Evolutionary conservation across 37 sponge, comb jelly and placozoan genomes (phyloP).

Genomic region (Agelas oroides): DNA sequence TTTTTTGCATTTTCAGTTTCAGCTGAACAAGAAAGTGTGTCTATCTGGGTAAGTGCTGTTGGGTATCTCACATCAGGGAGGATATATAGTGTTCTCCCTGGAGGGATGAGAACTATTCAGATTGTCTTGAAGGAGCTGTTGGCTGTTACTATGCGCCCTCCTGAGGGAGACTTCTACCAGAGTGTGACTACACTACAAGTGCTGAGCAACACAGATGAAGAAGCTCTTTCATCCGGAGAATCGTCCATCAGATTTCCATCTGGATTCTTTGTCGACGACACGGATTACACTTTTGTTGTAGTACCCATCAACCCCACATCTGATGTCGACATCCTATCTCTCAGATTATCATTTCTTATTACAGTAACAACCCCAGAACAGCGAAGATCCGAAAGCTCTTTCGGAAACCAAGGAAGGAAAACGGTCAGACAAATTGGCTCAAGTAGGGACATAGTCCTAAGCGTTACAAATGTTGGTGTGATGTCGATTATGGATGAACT

Average conservation of each 20-base stretch:
- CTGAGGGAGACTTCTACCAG: background rate
- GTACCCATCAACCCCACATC: too few relatives aligned
- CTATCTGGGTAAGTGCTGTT: background rate
- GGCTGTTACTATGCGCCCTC: background rate
- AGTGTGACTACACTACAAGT: background rate
- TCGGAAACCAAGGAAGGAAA: too few relatives aligned
- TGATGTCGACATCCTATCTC: too few relatives aligned
- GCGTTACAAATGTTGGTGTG: background rate
- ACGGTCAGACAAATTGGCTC: too few relatives aligned
- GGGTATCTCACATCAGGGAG: background rate
- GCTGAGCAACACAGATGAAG: too few relatives aligned
- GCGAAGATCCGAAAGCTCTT: too few relatives aligned
- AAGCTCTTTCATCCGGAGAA: background rate
- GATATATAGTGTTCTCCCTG: slow-evolving; percentile 4
- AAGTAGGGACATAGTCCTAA: background rate
- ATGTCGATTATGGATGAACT: background rate
- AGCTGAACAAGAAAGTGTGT: background rate
- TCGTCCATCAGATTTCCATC: background rate
- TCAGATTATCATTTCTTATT: too few relatives aligned
- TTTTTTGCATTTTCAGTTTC: slow-evolving; percentile 11
- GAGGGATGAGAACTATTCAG: background rate
- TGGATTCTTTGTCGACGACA: too few relatives aligned
- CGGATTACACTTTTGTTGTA: too few relatives aligned
- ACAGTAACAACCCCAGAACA: too few relatives aligned
- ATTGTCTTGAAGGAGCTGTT: background rate